Evolutionary conservation across 1,140 invertebrate genomes (phyloP), one percentile per base, ranked within the genome.

Genomic region (Drosophila athabasca): DNA sequence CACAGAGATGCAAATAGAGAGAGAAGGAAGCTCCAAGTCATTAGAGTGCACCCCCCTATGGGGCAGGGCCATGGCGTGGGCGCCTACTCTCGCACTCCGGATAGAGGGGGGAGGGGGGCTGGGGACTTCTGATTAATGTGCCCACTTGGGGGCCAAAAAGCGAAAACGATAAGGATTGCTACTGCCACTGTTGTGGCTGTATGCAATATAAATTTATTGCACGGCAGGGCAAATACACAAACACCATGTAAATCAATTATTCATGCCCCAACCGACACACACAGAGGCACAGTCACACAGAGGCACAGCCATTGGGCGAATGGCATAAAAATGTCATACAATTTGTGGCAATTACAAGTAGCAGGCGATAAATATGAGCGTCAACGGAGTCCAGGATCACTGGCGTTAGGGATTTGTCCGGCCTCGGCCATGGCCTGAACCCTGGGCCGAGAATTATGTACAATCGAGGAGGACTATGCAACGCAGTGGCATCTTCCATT

Each of bases 271-370:
- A 41, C 9, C 4, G 17, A 19, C 17, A 19, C 17, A 19, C 17
- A 13, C 31, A 35, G 31, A 13, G 11, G 17, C 17, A 19, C 17
- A 4, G 9, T 1, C 29, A 31, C 17, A 13, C 31, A 35, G 31
- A 39, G 11, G 0, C 17, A 19, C 17, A 4, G 9, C 2, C 29
- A 31, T 2, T 62, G 46, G 67, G 60, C 58, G 76, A 85, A 79
- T 72, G 65, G 76, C 83, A 87, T 87, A 87, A 87, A 87, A 87
- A 87, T 69, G 79, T 88, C 83, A 87, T 76, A 88, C 75, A 79
- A 88, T 87, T 87, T 87, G 83, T 87, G 83, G 71, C 83, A 88
- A 88, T 87, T 87, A 87, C 83, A 88, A 64, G 79, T 79, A 83
- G 83, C 75, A 83, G 83, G 64, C 83, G 84, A 87, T 87, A 87